Evolutionary conservation across 2,888 invertebrate species (phyloP).

Genomic region (Ceriagrion tenellum): DNA sequence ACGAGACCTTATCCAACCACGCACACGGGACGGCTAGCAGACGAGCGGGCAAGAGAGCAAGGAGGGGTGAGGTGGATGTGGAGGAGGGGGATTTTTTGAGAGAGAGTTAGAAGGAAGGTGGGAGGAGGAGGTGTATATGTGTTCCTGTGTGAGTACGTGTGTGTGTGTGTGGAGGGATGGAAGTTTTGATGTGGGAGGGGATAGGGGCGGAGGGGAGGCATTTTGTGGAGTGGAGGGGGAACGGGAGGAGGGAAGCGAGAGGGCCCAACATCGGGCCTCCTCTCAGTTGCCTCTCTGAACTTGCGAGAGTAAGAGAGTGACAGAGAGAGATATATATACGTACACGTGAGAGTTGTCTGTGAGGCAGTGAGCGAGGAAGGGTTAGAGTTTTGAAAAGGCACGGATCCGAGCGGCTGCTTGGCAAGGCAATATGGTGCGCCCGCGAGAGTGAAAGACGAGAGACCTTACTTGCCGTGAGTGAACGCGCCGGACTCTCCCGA

Average conservation of each 20-base stretch:
- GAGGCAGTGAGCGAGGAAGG: neutral
- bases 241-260: slow-evolving; percentile 9
- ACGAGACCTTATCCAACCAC: slow-evolving; percentile 66
- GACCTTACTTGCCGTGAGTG: neutral
- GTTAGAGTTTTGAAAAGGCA: neutral
- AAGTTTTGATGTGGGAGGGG: neutral
- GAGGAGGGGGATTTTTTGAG: slow-evolving; percentile 55
- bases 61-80: neutral
- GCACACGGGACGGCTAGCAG: slow-evolving; percentile 66
- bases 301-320: slow-evolving; percentile 59
- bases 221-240: neutral
- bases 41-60: slow-evolving; percentile 29
- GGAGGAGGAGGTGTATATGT: neutral
- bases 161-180: neutral
- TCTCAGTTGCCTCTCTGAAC: slow-evolving; percentile 62
- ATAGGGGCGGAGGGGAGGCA: neutral
- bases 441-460: neutral
- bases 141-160: neutral
- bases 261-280: slow-evolving; percentile 34
- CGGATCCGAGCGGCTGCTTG: neutral
- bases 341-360: neutral
- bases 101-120: neutral
- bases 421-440: neutral
- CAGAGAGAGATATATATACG: neutral
- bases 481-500: neutral